These are phyloP conservation scores for Micromussa lordhowensis DNA, from an alignment of 92 coral and sea anemone genomes.

Conservation along the genomic window DNA sequence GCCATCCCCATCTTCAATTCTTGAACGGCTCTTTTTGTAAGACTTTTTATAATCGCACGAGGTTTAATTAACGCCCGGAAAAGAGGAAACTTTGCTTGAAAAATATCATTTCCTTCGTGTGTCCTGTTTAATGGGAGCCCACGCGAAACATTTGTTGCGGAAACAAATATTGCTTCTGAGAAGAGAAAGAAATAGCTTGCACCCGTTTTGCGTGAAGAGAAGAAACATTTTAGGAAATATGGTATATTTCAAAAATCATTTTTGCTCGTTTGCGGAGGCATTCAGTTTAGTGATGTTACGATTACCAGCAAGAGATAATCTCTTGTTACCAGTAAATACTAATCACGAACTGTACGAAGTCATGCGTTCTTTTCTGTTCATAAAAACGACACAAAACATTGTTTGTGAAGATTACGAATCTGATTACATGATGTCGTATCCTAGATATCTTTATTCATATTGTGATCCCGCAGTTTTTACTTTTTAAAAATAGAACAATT, in stretches of 20 bases:
- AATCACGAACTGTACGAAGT: neutral
- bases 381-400: neutral
- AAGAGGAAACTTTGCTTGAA: too few species aligned
- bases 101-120: too few species aligned
- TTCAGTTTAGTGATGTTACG: neutral
- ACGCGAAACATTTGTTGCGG: neutral
- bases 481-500: neutral
- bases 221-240: neutral
- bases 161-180: neutral
- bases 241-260: neutral
- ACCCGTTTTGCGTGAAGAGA: neutral
- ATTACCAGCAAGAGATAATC: neutral
- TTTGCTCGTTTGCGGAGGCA: neutral
- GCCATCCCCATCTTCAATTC: too few species aligned
- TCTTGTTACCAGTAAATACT: too few species aligned
- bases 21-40: too few species aligned
- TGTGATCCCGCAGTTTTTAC: neutral
- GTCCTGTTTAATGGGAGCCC: too few species aligned
- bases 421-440: too few species aligned
- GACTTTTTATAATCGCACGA: too few species aligned
- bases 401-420: too few species aligned
- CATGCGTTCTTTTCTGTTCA: too few species aligned
- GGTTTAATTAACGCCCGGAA: too few species aligned
- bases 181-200: neutral
- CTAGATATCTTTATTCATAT: neutral